A percentile compares a stretch with the other conserved stretches of the same genome.
phyloP scores from a whole-genome alignment of 2,113 vertebrate genomes.

The Amazona vittata region DNA sequence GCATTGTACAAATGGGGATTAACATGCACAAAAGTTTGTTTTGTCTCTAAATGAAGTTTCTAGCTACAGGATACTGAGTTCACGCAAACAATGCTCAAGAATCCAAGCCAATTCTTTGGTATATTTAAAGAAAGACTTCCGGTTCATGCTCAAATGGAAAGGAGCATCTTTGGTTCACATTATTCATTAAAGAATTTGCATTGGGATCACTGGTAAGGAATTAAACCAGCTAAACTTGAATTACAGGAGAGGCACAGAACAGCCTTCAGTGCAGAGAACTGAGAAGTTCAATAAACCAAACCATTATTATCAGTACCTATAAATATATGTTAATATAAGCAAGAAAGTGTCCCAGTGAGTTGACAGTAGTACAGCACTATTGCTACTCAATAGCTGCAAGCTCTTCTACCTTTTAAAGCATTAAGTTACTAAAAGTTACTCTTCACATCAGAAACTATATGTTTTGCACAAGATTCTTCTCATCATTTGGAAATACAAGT shows the following conservation, averaged over 20 bases:
- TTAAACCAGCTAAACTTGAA: not conserved
- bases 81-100: not conserved
- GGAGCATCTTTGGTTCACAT: not conserved
- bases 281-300: not conserved
- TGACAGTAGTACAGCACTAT: accelerated
- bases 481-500: not conserved
- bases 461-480: not conserved
- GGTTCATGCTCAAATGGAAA: not conserved
- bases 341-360: not conserved
- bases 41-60: not conserved
- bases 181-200: not conserved
- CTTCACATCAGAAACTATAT: not conserved
- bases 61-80: not conserved
- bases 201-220: not conserved
- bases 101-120: not conserved
- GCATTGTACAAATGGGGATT: not conserved
- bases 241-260: not conserved
- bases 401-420: not conserved
- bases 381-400: not conserved
- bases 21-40: not conserved
- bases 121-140: not conserved
- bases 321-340: not conserved
- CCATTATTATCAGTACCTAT: not conserved
- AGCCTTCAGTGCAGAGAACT: not conserved
- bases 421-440: not conserved